Evolutionary conservation across 2,113 vertebrate species (phyloP).

Genomic region (Calidris pygmaea): DNA sequence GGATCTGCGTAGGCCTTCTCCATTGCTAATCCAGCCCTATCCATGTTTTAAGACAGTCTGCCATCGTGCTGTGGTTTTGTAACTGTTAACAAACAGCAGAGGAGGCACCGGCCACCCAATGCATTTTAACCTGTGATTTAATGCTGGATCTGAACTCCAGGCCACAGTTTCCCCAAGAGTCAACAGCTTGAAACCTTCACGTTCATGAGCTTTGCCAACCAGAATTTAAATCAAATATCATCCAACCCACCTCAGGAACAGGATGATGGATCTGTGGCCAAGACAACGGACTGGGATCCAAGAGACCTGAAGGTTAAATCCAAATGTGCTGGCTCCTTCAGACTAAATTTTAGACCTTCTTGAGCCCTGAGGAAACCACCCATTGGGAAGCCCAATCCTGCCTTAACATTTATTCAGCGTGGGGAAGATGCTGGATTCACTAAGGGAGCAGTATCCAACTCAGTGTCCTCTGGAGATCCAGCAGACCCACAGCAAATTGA

Average conservation of each 20-base stretch:
- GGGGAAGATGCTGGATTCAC: neutral
- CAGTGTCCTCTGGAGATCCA: neutral
- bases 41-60: neutral
- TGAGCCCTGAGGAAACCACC: neutral
- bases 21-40: neutral
- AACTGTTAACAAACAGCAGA: neutral
- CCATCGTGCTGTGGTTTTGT: neutral
- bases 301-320: neutral
- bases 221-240: neutral
- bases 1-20: neutral
- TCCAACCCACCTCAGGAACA: neutral
- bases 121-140: neutral
- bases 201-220: neutral
- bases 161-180: slow-evolving; percentile 14
- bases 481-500: neutral
- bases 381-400: neutral
- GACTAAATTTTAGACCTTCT: neutral
- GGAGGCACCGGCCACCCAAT: neutral
- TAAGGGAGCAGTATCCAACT: neutral
- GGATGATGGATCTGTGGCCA: neutral
- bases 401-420: neutral
- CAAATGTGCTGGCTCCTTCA: neutral
- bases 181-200: neutral
- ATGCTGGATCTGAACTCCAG: neutral
- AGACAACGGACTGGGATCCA: neutral